Evolutionary conservation across 1,140 invertebrate species (phyloP).

Genomic region (Ceratina japonica): DNA sequence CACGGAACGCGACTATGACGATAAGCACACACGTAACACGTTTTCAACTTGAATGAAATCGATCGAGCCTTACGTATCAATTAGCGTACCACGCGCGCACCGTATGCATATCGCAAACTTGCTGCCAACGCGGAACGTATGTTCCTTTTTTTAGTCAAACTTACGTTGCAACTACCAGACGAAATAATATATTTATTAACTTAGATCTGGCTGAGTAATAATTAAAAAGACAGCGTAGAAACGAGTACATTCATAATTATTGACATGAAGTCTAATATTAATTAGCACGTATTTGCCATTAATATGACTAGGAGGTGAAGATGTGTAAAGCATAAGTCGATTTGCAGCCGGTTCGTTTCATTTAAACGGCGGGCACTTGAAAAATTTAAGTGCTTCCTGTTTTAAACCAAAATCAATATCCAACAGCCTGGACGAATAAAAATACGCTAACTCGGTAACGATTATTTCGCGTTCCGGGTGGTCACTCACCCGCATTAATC

Average conservation of each 20-base stretch:
- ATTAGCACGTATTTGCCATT: background rate
- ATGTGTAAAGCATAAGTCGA: slow-evolving; percentile 15
- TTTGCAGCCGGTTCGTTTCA: background rate
- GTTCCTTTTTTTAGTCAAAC: background rate
- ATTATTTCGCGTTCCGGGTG: slow-evolving; percentile 27
- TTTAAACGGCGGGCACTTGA: background rate
- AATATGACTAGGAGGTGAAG: background rate
- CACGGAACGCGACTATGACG: slow-evolving; percentile 1
- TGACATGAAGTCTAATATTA: no score
- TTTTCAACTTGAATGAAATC: slow-evolving; percentile 1
- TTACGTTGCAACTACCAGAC: background rate
- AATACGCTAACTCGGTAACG: slow-evolving; percentile 41
- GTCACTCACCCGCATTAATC: slow-evolving; percentile 35
- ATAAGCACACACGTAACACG: background rate
- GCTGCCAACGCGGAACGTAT: no score
- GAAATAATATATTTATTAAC: no score
- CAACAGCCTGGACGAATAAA: slow-evolving; percentile 15
- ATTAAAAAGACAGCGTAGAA: no score
- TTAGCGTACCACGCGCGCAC: no score
- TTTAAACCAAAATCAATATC: slow-evolving; percentile 39
- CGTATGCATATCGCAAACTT: no score
- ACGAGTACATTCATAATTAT: no score
- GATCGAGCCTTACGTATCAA: background rate
- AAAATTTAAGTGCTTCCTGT: slow-evolving; percentile 14
- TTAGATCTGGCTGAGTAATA: no score